A percentile compares a stretch with the other conserved stretches of the same genome.
These are phyloP conservation scores for Zygaena filipendulae DNA, from an alignment of 2,888 invertebrate species.

Conservation along the genomic window DNA sequence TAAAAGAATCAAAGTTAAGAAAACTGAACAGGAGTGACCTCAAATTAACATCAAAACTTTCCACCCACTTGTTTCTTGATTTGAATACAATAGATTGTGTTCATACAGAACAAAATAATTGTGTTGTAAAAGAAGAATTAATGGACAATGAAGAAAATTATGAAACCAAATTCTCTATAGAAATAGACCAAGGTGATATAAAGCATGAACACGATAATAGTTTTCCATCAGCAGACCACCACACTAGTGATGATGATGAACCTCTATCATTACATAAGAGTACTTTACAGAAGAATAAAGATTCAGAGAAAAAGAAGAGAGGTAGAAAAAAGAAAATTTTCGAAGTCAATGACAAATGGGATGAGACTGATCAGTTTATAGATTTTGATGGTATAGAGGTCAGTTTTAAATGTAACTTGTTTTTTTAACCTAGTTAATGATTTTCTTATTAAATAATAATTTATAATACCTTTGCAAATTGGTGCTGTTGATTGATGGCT, in stretches of 20 bases:
- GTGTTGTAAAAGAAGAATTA: conserved; percentile 25
- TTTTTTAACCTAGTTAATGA: no score
- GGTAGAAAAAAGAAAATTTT: conserved; percentile 18
- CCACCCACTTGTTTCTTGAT: conserved; percentile 9
- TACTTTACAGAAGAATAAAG: conserved; percentile 25
- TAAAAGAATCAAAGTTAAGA: conserved; percentile 25
- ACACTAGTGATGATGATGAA: conserved; percentile 35
- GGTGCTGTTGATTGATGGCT: no score
- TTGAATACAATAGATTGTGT: conserved; percentile 11
- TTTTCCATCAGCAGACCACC: conserved; percentile 36
- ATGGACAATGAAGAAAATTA: conserved; percentile 12
- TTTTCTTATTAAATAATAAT: no score
- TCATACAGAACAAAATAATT: conserved; percentile 11
- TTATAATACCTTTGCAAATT: no score
- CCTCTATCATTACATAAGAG: conserved; percentile 37
- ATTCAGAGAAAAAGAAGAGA: conserved; percentile 20
- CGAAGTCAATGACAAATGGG: no score
- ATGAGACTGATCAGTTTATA: no score
- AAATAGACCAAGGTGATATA: no score
- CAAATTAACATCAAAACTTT: conserved; percentile 23
- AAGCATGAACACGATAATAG: conserved; percentile 39
- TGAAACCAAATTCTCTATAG: no score
- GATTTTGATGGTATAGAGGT: no score
- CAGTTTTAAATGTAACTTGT: no score
- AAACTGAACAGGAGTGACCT: conserved; percentile 25